Conservation (phyloP, 2,797 vertebrate genomes). For the Phrynocephalus forsythii region DNA sequence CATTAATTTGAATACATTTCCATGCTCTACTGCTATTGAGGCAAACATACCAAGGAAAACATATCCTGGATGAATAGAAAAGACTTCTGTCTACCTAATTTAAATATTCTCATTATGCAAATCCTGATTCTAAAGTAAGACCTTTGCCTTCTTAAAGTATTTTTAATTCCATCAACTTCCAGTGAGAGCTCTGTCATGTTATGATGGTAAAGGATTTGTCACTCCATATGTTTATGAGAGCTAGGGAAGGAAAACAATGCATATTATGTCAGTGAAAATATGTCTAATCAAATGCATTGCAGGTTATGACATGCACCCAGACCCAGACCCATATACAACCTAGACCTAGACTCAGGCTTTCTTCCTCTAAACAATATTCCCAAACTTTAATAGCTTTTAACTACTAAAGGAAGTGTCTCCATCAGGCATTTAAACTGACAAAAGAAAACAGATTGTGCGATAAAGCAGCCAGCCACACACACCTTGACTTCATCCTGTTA, state of each 20-base stretch:
- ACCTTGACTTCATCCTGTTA: neutral
- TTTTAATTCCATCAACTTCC: neutral
- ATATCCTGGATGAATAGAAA: neutral
- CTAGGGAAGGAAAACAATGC: neutral
- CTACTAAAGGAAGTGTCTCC: neutral
- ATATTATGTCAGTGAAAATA: neutral
- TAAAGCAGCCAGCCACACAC: neutral
- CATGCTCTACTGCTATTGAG: neutral
- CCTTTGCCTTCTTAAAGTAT: neutral
- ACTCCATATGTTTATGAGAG: neutral
- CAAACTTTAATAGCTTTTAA: conserved; percentile 3
- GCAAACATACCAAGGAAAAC: neutral
- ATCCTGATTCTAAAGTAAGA: neutral
- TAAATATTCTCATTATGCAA: neutral
- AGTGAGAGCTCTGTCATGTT: neutral
- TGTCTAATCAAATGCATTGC: neutral
- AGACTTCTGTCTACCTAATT: neutral
- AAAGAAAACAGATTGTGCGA: conserved; percentile 11
- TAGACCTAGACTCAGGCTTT: neutral
- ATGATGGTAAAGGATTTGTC: neutral
- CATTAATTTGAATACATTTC: neutral
- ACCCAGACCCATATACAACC: neutral
- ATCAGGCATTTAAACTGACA: conserved; percentile 1
- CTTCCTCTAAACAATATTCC: neutral
- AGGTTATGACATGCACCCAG: neutral